These are phyloP conservation scores for Penaeus indicus DNA, from an alignment of 1,140 invertebrate genomes.

Conservation along the genomic window DNA sequence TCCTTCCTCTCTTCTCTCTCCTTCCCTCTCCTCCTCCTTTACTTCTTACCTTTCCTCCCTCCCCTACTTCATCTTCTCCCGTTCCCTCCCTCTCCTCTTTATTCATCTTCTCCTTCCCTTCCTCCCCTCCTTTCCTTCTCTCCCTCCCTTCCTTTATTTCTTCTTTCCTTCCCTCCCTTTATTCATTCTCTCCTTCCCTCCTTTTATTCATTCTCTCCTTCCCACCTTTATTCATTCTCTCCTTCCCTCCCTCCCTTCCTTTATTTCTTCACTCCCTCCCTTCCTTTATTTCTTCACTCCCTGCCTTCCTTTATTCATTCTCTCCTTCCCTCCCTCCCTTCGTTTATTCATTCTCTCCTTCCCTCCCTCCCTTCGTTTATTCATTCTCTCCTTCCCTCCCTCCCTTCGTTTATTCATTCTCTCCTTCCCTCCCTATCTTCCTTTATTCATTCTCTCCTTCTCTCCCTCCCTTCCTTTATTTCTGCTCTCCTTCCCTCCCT, in stretches of 20 bases:
- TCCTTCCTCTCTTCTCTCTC: too few relatives aligned
- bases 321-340: not conserved
- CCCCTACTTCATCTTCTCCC: not conserved
- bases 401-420: not conserved
- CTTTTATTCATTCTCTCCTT: not conserved
- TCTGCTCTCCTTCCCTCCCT: too few relatives aligned
- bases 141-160: not conserved
- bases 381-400: not conserved
- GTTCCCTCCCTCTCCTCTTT: not conserved
- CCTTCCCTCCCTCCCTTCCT: not conserved
- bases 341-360: not conserved
- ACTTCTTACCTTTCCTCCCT: not conserved
- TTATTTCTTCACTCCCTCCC: not conserved
- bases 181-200: not conserved
- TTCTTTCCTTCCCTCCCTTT: not conserved
- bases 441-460: too few relatives aligned
- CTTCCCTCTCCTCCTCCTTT: too few relatives aligned
- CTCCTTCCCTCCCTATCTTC: not conserved
- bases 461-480: too few relatives aligned
- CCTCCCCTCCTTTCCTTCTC: not conserved
- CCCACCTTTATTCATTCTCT: too few relatives aligned
- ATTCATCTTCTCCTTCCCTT: not conserved
- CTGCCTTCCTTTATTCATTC: too few relatives aligned
- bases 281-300: not conserved
- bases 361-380: not conserved